These are phyloP conservation scores for Cheilosia pagana DNA, from an alignment of 2,888 invertebrate genomes.

Conservation along the genomic window DNA sequence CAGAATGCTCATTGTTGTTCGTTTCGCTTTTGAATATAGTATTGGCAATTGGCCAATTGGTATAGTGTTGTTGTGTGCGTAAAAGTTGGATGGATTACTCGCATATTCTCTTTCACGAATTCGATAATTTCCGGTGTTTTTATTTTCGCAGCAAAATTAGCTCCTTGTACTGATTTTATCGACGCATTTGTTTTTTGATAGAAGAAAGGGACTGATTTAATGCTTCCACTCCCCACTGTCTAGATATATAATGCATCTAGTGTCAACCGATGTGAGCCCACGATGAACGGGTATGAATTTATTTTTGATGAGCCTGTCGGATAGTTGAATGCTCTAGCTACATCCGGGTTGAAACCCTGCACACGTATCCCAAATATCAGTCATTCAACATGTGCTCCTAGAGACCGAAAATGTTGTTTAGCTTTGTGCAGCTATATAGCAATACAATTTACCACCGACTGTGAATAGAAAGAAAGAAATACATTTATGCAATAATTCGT, in stretches of 20 bases:
- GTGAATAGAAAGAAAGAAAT: conserved; percentile 26
- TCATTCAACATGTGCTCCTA: conserved; percentile 60
- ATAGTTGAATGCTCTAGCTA: conserved; percentile 30
- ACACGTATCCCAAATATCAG: conserved; percentile 48
- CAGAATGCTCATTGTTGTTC: conserved; percentile 63
- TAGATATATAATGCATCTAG: not conserved
- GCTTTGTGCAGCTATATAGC: conserved; percentile 27
- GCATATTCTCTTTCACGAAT: conserved; percentile 3
- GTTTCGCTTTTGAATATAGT: conserved; percentile 3
- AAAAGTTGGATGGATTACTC: not conserved
- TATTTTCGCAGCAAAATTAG: not conserved
- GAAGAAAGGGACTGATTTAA: not conserved
- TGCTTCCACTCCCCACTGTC: not conserved
- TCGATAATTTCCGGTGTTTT: conserved; percentile 1
- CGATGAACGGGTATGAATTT: conserved; percentile 48
- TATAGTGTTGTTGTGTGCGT: not conserved
- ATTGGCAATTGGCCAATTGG: conserved; percentile 22
- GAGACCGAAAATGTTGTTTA: conserved; percentile 54
- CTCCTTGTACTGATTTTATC: not conserved
- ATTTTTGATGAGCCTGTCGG: conserved; percentile 68
- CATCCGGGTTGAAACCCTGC: conserved; percentile 53
- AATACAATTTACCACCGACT: not conserved
- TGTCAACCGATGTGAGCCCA: not conserved
- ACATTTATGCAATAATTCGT: conserved; percentile 52
- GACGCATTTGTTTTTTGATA: not conserved